These are phyloP conservation scores for Arctia plantaginis DNA, from an alignment of 2,888 invertebrate genomes.

Conservation along the genomic window DNA sequence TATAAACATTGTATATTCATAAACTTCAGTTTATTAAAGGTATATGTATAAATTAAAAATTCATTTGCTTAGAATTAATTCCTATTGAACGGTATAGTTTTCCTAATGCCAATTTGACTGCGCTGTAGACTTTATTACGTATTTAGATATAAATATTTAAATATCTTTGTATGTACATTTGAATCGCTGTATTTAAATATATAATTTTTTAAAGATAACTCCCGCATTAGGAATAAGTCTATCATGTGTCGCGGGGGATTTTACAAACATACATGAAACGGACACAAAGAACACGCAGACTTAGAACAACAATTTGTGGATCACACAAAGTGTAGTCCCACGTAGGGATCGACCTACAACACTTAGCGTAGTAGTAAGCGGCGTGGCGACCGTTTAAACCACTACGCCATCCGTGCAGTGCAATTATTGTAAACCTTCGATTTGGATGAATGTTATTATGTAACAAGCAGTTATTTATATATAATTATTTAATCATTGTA, in stretches of 20 bases:
- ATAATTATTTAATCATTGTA: not conserved
- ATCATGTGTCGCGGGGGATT: too few species aligned
- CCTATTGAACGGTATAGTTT: not conserved
- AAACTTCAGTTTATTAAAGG: not conserved
- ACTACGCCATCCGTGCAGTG: too few species aligned
- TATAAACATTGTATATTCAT: constrained; percentile 21
- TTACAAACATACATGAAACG: too few species aligned
- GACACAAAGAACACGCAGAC: too few species aligned
- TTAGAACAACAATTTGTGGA: too few species aligned
- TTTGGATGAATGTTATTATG: not conserved
- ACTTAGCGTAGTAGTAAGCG: too few species aligned
- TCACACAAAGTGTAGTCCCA: too few species aligned
- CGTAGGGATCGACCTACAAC: too few species aligned
- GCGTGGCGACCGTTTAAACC: too few species aligned
- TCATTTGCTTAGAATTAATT: not conserved
- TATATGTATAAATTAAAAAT: constrained; percentile 5
- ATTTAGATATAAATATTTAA: constrained; percentile 2
- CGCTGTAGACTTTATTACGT: not conserved
- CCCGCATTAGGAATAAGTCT: too few species aligned
- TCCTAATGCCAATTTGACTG: not conserved
- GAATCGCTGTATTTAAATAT: not conserved
- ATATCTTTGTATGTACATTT: not conserved
- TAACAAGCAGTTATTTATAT: not conserved
- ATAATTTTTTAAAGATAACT: too few species aligned
- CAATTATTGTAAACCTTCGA: not conserved